These are phyloP conservation scores for Anolis apletophallus DNA, from an alignment of 2,797 vertebrate species.

Conservation along the genomic window DNA sequence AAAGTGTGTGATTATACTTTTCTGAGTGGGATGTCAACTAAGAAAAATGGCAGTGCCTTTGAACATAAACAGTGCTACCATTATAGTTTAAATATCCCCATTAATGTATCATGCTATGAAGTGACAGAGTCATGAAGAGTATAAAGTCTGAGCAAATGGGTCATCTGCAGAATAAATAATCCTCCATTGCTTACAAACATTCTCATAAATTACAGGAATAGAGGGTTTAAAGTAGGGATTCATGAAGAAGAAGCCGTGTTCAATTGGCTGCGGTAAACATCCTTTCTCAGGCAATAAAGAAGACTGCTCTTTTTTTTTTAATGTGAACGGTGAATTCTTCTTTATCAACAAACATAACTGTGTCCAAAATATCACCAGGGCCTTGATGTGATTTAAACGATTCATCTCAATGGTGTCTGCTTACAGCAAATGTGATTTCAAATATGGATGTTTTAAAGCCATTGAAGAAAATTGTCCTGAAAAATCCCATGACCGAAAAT, in stretches of 20 bases:
- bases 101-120: conserved; percentile 65
- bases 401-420: conserved; percentile 64
- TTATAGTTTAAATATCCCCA: conserved; percentile 68
- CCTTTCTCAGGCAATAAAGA: conserved; percentile 61
- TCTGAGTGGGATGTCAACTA: conserved; percentile 56
- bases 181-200: conserved; percentile 68
- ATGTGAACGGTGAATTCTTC: conserved; percentile 74
- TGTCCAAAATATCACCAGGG: conserved; percentile 71
- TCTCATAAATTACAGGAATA: conserved; percentile 71
- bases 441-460: conserved; percentile 57
- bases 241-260: conserved; percentile 60
- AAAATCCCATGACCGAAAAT: conserved; percentile 55
- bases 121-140: conserved; percentile 59
- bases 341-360: conserved; percentile 63
- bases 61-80: conserved; percentile 56
- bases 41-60: conserved; percentile 60
- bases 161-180: conserved; percentile 65
- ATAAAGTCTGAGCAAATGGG: conserved; percentile 61
- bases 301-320: conserved; percentile 64
- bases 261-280: conserved; percentile 66
- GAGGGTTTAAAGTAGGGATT: conserved; percentile 63
- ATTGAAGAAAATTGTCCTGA: conserved; percentile 47
- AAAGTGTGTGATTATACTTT: no score
- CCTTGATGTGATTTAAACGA: conserved; percentile 69
- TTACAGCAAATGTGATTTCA: conserved; percentile 65